These are phyloP conservation scores for Chlorodrepanis virens DNA, from an alignment of 2,113 vertebrate genomes.

Conservation along the genomic window DNA sequence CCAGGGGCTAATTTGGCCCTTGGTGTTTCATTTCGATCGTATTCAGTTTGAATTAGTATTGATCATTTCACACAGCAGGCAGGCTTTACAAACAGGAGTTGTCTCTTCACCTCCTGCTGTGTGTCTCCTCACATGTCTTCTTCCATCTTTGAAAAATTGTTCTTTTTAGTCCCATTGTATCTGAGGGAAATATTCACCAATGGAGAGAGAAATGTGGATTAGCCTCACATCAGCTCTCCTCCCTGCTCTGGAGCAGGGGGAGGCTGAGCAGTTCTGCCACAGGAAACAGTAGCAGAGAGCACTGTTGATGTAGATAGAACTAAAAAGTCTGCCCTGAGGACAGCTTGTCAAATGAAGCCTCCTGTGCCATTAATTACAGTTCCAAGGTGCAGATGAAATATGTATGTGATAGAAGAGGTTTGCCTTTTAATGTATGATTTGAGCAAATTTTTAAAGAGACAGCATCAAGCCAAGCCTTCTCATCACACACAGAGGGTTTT, in stretches of 20 bases:
- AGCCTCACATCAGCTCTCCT: background rate
- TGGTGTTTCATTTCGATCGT: background rate
- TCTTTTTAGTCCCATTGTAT: background rate
- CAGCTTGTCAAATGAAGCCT: background rate
- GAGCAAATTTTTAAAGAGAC: constrained; percentile 14
- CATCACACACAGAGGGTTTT: background rate
- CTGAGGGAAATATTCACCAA: constrained; percentile 9
- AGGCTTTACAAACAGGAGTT: constrained; percentile 2
- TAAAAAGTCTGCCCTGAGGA: constrained; percentile 29
- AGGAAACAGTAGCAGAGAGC: background rate
- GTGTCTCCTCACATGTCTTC: background rate
- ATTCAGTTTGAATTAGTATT: constrained; percentile 11
- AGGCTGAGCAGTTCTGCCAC: background rate
- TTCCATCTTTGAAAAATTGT: constrained; percentile 9
- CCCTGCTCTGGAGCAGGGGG: rapidly evolving
- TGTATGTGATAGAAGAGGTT: constrained; percentile 6
- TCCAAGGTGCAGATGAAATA: constrained; percentile 41
- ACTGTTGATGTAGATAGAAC: constrained; percentile 31
- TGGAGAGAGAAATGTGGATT: background rate
- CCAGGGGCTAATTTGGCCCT: background rate
- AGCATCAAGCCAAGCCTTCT: background rate
- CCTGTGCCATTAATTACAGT: constrained; percentile 25
- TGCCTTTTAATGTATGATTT: background rate
- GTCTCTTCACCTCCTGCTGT: background rate
- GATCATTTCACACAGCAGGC: constrained; percentile 21